Percentiles rank a stretch among this genome's conserved stretches.
Conservation (phyloP, 2,888 invertebrate genomes). For the Gryllus longicercus region DNA sequence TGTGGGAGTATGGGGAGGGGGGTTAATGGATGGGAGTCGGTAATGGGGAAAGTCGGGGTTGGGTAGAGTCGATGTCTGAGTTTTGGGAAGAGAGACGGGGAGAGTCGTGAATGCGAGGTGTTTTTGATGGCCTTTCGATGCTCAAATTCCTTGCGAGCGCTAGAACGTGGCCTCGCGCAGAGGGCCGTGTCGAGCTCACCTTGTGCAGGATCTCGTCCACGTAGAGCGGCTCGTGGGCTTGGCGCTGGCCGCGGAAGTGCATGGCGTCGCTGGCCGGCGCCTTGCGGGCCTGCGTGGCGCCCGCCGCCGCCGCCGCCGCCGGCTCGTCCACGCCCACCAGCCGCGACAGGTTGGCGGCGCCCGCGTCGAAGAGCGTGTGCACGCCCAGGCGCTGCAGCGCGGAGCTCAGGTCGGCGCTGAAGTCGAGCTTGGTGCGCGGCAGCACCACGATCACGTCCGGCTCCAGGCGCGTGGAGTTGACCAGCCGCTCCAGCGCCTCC, state of each 20-base stretch:
- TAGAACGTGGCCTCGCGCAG: no score
- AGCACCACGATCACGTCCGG: slow-evolving; percentile 53
- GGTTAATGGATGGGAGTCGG: no score
- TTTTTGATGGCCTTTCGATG: no score
- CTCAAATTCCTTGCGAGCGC: no score
- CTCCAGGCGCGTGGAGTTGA: slow-evolving; percentile 49
- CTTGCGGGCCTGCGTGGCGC: not conserved
- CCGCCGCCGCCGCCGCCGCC: not conserved
- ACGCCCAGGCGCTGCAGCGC: slow-evolving; percentile 59
- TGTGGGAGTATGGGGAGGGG: no score
- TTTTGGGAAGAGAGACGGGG: no score
- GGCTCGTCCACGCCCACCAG: slow-evolving; percentile 47
- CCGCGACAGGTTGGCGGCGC: slow-evolving; percentile 63
- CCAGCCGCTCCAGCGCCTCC: slow-evolving; percentile 52
- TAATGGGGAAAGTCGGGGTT: no score
- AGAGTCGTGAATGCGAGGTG: no score
- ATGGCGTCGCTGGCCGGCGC: not conserved
- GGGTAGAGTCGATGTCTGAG: no score
- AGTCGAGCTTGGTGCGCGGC: slow-evolving; percentile 60
- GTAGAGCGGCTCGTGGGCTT: not conserved
- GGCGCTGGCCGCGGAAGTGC: not conserved
- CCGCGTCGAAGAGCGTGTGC: slow-evolving; percentile 59
- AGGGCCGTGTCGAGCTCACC: not conserved
- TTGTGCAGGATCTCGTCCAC: not conserved
- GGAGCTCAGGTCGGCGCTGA: slow-evolving; percentile 54